A percentile compares a stretch with the other conserved stretches of the same genome.
Conservation (phyloP, 2,113 vertebrate species). For the Carassius auratus region DNA sequence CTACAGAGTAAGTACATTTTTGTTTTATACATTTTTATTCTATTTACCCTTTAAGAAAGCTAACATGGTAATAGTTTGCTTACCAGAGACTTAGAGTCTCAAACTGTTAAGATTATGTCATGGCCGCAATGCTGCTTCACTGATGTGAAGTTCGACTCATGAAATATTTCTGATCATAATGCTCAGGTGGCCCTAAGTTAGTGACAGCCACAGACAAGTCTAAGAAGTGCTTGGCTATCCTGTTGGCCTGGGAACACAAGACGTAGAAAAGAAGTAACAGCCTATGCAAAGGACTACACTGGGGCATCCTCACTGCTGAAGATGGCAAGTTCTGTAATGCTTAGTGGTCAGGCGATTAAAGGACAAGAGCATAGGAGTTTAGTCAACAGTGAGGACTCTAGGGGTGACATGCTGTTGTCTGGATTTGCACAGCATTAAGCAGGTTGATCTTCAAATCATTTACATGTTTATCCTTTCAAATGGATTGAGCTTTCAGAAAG, state of each 20-base stretch:
- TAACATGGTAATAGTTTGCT: background rate
- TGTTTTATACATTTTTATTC: too few species aligned
- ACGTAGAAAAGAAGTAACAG: conserved; percentile 50
- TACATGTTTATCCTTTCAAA: conserved; percentile 14
- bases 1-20: too few species aligned
- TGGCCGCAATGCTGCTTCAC: conserved; percentile 46
- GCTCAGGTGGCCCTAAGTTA: conserved; percentile 33
- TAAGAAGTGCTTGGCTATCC: conserved; percentile 20
- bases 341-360: conserved; percentile 23
- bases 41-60: background rate
- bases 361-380: background rate
- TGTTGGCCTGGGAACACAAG: conserved; percentile 9
- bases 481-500: conserved; percentile 12
- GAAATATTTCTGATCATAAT: conserved; percentile 50
- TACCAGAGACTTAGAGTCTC: background rate
- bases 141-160: conserved; percentile 48
- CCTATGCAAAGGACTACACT: conserved; percentile 25
- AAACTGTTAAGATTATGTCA: conserved; percentile 24
- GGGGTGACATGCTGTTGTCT: conserved; percentile 22
- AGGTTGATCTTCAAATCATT: background rate
- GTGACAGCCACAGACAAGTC: conserved; percentile 47
- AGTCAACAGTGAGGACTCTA: conserved; percentile 8
- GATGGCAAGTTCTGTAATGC: conserved; percentile 23
- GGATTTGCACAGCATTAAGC: background rate
- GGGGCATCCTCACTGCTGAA: conserved; percentile 10